Base-by-base conservation (phyloP, 2,888 invertebrate genomes). In the Myopa testacea region DNA sequence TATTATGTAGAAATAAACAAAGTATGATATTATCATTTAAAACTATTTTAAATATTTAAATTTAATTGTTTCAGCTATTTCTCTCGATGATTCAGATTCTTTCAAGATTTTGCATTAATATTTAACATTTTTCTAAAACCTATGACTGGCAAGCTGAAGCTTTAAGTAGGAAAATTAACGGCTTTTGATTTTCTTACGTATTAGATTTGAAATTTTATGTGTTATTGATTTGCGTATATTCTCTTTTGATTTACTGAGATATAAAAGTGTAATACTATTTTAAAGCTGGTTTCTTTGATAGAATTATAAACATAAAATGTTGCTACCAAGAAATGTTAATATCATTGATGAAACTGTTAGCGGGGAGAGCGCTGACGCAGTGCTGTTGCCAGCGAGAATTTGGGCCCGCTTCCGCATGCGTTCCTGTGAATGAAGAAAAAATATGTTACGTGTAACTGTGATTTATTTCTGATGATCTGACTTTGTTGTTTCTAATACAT, bases 331-430 rank as follows among this genome's bases (percentile, higher is more conserved):
- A 78, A 85, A 84, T 73, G 87, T 85, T 52, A 88, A 81, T 84
- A 88, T 83, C 78, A 88, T 82, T 77, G 88, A 86, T 45, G 87
- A 86, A 50, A 87, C 83, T 75, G 86, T 85, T 75, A 86, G 70
- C 0, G 40, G 92, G 88, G 72, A 91, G 12, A 84, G 79, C 55
- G 83, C 78, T 37, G 85, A 80, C 50, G 87, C 88, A 55, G 88
- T 88, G 68, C 92, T 92, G 87, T 92, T 92, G 12, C 92, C 92
- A 0, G 92, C 90, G 37, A 92, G 89, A 82, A 92, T 92, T 82
- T 92, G 91, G 16, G 92, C 92, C 1, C 92, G 90, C 74, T 92
- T 91, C 26, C 92, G 89, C 87, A 92, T 90, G 62, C 92, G 88
- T 84, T 92, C 92, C 82, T 89, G 76, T 0, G 80, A 80, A 62